These are phyloP conservation scores for Galerucella nymphaeae DNA, from an alignment of 2,888 invertebrate species.

Conservation along the genomic window DNA sequence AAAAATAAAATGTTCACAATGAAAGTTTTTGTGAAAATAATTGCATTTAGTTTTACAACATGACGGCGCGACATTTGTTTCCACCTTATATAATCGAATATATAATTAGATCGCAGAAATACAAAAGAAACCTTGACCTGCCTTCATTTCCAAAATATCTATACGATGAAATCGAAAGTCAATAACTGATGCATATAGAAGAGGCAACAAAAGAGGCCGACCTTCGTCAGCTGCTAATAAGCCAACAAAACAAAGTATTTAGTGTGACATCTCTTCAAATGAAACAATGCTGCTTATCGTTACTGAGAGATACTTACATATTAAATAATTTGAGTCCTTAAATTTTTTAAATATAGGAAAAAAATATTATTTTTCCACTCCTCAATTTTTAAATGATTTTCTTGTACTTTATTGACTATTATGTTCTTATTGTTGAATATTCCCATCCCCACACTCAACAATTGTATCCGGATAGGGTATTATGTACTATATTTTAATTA, in stretches of 20 bases:
- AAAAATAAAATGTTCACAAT: neutral
- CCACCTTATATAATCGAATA: neutral
- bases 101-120: neutral
- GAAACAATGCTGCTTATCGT: neutral
- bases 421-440: too few species aligned
- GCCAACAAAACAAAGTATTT: neutral
- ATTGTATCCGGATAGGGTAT: too few species aligned
- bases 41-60: neutral
- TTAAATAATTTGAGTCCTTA: neutral
- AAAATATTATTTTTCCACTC: too few species aligned
- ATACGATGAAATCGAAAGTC: slow-evolving; percentile 35
- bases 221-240: neutral
- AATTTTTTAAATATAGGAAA: too few species aligned
- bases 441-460: too few species aligned
- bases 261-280: neutral
- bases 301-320: neutral
- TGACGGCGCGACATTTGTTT: neutral
- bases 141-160: slow-evolving; percentile 20
- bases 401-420: too few species aligned
- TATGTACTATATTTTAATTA: too few species aligned
- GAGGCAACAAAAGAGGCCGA: slow-evolving; percentile 9
- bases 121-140: slow-evolving; percentile 26
- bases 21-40: neutral
- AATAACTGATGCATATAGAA: slow-evolving; percentile 31
- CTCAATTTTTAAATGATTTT: too few species aligned